Base-by-base conservation (phyloP, 2,888 invertebrate species). In the Mimumesa dahlbomi region DNA sequence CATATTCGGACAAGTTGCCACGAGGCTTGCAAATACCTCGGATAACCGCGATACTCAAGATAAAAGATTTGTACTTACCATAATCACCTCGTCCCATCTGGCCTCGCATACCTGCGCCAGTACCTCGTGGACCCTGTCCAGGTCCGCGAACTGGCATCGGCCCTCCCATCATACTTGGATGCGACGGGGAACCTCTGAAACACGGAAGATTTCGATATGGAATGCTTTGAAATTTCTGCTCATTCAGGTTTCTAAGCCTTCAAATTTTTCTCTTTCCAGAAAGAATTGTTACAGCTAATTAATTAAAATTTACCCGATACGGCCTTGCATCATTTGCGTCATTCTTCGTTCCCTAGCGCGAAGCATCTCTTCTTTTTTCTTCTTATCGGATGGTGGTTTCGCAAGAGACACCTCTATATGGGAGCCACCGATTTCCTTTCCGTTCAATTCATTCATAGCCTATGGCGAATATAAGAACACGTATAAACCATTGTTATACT, bases 341-440 rank as follows among this genome's bases (percentile, higher is more conserved):
- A 97, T 97, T 89, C 97, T 93, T 84, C 97, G 93, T 90, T 97
- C 97, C 78, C 97, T 92, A 63, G 97, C 97, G 83, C 97, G 93
- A 83, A 97, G 91, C 85, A 97, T 96, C 90, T 97, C 97, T 90
- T 97, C 97, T 89, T 97, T 97, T 90, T 98, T 98, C 93, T 98
- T 98, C 91, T 98, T 98, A 91, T 99, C 99, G 81, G 98, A 97
- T 84, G 98, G 98, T 73, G 99, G 99, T 92, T 99, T 99, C 73
- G 99, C 99, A 82, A 99, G 92, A 70, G 98, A 98, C 79, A 99
- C 97, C 91, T 99, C 98, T 88, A 99, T 95, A 83, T 95, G 93
- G 74, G 97, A 96, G 79, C 96, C 95, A 83, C 96, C 95, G 90
- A 98, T 92, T 89, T 97, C 96, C 88, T 95, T 96, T 79, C 95